Conservation (phyloP, 2,888 invertebrate genomes). For the Microplitis deprimator region DNA sequence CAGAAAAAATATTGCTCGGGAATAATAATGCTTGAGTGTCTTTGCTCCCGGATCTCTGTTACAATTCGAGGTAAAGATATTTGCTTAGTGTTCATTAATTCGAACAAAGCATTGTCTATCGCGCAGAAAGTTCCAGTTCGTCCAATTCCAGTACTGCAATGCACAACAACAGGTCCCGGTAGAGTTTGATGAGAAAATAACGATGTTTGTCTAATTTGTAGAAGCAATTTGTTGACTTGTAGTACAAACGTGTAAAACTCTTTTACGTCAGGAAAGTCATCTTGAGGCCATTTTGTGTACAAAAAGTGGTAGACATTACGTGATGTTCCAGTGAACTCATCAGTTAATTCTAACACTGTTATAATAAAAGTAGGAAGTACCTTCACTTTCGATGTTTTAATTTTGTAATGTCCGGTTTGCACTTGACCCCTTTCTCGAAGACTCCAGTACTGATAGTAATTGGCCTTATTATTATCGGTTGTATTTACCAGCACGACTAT, state of each 20-base stretch:
- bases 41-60: not conserved
- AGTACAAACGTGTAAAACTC: not conserved
- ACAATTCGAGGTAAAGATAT: not conserved
- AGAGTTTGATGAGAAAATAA: not conserved
- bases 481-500: not conserved
- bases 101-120: not conserved
- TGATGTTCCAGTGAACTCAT: not conserved
- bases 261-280: not conserved
- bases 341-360: not conserved
- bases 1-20: not conserved
- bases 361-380: not conserved
- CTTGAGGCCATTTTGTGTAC: not conserved
- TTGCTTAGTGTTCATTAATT: not conserved
- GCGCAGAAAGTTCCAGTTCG: conserved; percentile 5
- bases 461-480: not conserved
- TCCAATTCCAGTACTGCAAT: not conserved
- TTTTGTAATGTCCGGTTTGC: not conserved
- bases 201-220: too few species aligned
- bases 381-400: not conserved
- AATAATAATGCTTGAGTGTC: not conserved
- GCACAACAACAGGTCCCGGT: not conserved
- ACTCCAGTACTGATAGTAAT: not conserved
- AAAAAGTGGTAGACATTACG: not conserved
- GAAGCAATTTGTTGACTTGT: not conserved
- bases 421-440: not conserved